Evolutionary conservation across 1,140 invertebrate genomes (phyloP), one percentile per base, ranked within the genome.

Genomic region (Diploscapter pachys): DNA sequence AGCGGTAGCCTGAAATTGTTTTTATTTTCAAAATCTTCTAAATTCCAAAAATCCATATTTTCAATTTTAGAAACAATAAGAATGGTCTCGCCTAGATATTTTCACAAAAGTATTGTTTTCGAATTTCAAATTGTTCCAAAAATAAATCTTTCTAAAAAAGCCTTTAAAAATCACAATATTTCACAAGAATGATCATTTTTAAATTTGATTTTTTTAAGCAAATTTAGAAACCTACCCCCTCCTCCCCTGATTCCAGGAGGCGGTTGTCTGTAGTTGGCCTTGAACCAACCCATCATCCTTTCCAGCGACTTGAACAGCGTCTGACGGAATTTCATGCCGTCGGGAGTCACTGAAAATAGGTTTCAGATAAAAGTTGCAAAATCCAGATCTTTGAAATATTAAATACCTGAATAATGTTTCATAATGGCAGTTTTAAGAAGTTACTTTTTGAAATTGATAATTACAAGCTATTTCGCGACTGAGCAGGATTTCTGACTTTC

Each of bases 241-340:
- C 31, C 31, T 31, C 31, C 31, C 31, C 31, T 31, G 31, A 31
- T 1, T 31, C 31, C 31, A 31, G 31, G 31, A 59, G 71, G 76
- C 6, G 93, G 92, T 83, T 97, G 94, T 66, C 93, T 88, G 88
- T 95, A 98, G 85, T 99, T 94, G 86, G 95, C 93, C 85, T 99
- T 99, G 86, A 98, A 99, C 95, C 95, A 99, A 68, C 92, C 90
- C 78, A 99, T 90, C 5, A 98, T 84, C 2, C 91, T 90, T 71
- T 90, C 91, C 0, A 98, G 87, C 2, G 92, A 91, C 71, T 92
- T 91, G 86, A 98, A 98, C 81, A 92, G 90, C 84, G 94, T 91
- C 69, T 91, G 90, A 53, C 96, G 88, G 86, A 95, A 99, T 65
- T 91, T 90, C 82, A 95, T 94, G 11, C 96, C 97, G 76, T 98